Conservation (phyloP, 1,140 invertebrate genomes). For the Orius insidiosus region DNA sequence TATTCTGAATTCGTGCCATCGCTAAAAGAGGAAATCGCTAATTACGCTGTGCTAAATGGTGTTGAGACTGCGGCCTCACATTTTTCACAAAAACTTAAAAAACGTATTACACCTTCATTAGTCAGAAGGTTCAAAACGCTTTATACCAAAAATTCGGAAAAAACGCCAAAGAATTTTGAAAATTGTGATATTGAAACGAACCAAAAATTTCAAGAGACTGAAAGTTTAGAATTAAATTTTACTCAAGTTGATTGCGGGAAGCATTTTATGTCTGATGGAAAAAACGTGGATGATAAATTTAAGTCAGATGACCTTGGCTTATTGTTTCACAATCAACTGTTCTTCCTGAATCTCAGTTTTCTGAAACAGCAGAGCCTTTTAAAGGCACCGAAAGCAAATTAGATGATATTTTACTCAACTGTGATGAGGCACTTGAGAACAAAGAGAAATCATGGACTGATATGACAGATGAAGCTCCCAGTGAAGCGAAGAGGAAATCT, state of each 20-base stretch:
- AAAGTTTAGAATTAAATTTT: too few relatives aligned
- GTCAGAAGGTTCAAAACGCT: slow-evolving; percentile 25
- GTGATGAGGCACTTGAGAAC: too few relatives aligned
- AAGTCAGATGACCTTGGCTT: too few relatives aligned
- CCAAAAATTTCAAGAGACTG: too few relatives aligned
- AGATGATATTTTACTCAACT: too few relatives aligned
- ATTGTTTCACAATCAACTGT: too few relatives aligned
- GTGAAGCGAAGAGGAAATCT: slow-evolving; percentile 1
- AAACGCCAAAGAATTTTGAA: not conserved
- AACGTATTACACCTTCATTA: slow-evolving; percentile 21
- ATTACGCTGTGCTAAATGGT: slow-evolving; percentile 23
- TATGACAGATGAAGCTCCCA: not conserved
- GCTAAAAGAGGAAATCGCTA: slow-evolving; percentile 25
- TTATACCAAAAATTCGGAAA: slow-evolving; percentile 18
- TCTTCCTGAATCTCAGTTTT: too few relatives aligned
- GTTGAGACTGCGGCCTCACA: slow-evolving; percentile 22
- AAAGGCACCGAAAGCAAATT: not conserved
- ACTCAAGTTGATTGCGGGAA: too few relatives aligned
- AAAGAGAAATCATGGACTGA: not conserved
- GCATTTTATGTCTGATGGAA: too few relatives aligned
- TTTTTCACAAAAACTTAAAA: slow-evolving; percentile 22
- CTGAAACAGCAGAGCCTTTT: not conserved
- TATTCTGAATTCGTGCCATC: slow-evolving; percentile 22
- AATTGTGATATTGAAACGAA: not conserved
- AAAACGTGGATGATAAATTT: too few relatives aligned